Evolutionary conservation across 2,113 vertebrate genomes (phyloP).

Genomic region (Felis catus): F.catus_Fca126_mat1.0 CM031425.1:60736001-60736500

Average conservation of each 20-base stretch:
- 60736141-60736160: background rate
- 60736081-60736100: background rate
- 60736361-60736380: background rate
- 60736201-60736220: background rate
- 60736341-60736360: too few species aligned
- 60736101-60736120: background rate
- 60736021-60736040: background rate
- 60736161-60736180: background rate
- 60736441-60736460: too few species aligned
- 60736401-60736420: too few species aligned
- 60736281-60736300: rapidly evolving
- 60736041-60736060: background rate
- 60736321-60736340: background rate
- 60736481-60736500: too few species aligned
- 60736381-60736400: too few species aligned
- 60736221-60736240: background rate
- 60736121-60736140: background rate
- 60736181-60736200: background rate
- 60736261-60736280: rapidly evolving
- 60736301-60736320: background rate
- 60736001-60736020: background rate
- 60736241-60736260: too few species aligned
- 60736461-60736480: too few species aligned
- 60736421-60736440: too few species aligned
- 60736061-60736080: background rate